Percentiles rank a stretch among this genome's conserved stretches.
These are phyloP conservation scores for Phaonia tiefii DNA, from an alignment of 2,888 invertebrate genomes.

Conservation along the genomic window DNA sequence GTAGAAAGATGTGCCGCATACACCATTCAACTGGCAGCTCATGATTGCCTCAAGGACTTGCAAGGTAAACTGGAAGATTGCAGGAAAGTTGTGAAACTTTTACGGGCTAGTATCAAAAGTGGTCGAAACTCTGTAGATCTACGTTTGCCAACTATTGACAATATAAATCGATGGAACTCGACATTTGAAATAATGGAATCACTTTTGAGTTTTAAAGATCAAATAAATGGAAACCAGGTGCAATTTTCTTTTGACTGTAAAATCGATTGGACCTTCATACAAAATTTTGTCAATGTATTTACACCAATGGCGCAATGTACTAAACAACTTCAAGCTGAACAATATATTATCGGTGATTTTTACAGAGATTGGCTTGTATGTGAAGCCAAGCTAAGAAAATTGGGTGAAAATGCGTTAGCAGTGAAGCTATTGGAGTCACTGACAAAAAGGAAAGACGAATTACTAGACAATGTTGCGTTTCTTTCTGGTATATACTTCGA, in stretches of 20 bases:
- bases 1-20: neutral
- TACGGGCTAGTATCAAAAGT: neutral
- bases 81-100: neutral
- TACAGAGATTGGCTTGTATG: too few species aligned
- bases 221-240: neutral
- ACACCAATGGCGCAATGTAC: too few species aligned
- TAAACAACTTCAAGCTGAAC: neutral
- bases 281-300: constrained; percentile 4
- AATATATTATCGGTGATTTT: too few species aligned
- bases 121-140: constrained; percentile 3
- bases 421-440: neutral
- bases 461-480: constrained; percentile 21
- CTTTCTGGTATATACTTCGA: too few species aligned
- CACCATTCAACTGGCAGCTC: too few species aligned
- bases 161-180: constrained; percentile 17
- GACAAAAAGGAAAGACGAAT: constrained; percentile 8
- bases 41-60: neutral
- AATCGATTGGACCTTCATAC: constrained; percentile 13
- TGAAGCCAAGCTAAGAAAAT: too few species aligned
- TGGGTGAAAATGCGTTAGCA: neutral
- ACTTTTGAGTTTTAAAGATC: too few species aligned
- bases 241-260: constrained; percentile 11
- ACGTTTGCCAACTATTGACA: constrained; percentile 15
- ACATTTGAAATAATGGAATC: too few species aligned
- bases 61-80: neutral